Base-by-base conservation (phyloP, 1,140 invertebrate genomes). In the Leguminivora glycinivorella region DNA sequence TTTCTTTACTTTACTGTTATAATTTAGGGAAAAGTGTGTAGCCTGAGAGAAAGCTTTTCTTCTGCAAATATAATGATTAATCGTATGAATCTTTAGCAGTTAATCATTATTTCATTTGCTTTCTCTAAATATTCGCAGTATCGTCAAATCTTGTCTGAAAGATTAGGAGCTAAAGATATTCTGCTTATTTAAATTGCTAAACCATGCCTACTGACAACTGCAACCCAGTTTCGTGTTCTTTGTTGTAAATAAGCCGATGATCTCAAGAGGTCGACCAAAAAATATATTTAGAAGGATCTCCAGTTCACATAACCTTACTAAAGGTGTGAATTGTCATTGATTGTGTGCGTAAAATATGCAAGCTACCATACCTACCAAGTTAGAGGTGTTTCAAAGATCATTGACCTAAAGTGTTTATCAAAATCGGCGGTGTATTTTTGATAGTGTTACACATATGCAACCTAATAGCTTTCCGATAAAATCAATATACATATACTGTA, bases 291-390 rank as follows among this genome's bases (percentile, higher is more conserved):
- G 81, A 80, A 75, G 81, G 79, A 81, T 77, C 69, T 79, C 75
- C 73, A 72, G 71, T 71, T 75, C 72, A 77, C 82, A 80, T 79
- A 83, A 77, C 76, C 81, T 81, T 75, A 29, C 60, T 63, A 66
- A 68, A 85, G 75, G 86, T 87, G 83, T 85, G 83, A 85, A 91
- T 85, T 88, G 82, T 76, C 80, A 78, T 78, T 87, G 80, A 86
- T 87, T 86, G 79, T 74, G 22, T 76, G 63, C 79, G 83, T 82
- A 89, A 89, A 89, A 90, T 82, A 87, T 56, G 73, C 72, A 56
- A 70, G 70, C 76, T 80, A 69, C 78, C 73, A 84, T 77, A 79
- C 38, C 38, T 40, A 38, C 34, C 34, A 12, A 43, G 71, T 73
- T 73, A 71, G 74, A 68, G 68, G 73, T 71, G 26, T 68, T 77